Evolutionary conservation across 2,888 invertebrate genomes (phyloP).

Genomic region (Lepidochrysops patricia): DNA sequence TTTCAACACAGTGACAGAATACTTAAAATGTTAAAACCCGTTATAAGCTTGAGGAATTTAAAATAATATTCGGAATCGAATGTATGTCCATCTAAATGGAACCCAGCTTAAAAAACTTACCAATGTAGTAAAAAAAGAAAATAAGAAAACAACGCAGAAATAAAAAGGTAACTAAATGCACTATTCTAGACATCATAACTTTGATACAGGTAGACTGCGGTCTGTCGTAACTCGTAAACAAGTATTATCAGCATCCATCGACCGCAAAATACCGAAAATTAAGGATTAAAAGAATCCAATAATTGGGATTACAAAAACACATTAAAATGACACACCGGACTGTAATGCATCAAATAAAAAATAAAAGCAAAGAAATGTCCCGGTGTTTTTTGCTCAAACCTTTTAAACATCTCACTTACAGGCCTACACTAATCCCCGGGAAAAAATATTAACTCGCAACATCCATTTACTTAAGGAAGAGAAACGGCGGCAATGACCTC

Average conservation of each 20-base stretch:
- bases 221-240: background rate
- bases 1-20: too few relatives aligned
- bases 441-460: slow-evolving; percentile 17
- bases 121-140: too few relatives aligned
- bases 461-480: slow-evolving; percentile 13
- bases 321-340: slow-evolving; percentile 20
- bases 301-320: background rate
- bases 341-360: slow-evolving; percentile 38
- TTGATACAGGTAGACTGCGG: background rate
- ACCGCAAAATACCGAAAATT: background rate
- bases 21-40: too few relatives aligned
- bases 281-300: background rate
- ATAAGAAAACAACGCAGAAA: too few relatives aligned
- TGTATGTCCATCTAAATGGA: too few relatives aligned
- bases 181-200: background rate
- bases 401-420: slow-evolving; percentile 44
- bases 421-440: slow-evolving; percentile 37
- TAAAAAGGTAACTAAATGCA: too few relatives aligned
- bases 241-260: background rate
- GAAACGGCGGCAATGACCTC: slow-evolving; percentile 5
- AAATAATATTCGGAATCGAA: too few relatives aligned
- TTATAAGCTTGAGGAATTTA: too few relatives aligned
- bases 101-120: too few relatives aligned
- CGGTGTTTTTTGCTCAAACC: slow-evolving; percentile 26
- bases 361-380: slow-evolving; percentile 18